Evolutionary conservation across 2,888 invertebrate species (phyloP).

Genomic region (Machimus rusticus): DNA sequence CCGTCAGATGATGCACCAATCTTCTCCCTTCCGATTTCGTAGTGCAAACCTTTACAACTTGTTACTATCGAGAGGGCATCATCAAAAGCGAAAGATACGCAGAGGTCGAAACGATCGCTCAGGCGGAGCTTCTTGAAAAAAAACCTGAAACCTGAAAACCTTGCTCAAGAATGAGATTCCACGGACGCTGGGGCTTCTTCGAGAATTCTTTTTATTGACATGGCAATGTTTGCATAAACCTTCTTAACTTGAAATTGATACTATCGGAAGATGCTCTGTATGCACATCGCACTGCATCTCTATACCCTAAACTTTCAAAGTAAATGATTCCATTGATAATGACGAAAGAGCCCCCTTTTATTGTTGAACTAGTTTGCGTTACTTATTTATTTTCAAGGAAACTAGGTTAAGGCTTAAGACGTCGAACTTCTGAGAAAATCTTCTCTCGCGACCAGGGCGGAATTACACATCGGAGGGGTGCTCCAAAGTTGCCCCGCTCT

Average conservation of each 20-base stretch:
- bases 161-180: not conserved
- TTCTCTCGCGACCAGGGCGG: not conserved
- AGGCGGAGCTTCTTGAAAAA: not conserved
- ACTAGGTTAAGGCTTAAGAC: not conserved
- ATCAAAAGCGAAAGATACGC: not conserved
- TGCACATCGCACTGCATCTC: not conserved
- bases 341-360: not conserved
- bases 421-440: not conserved
- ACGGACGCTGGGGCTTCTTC: not conserved
- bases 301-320: not conserved
- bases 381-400: not conserved
- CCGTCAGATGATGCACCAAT: not conserved
- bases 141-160: not conserved
- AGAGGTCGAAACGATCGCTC: not conserved
- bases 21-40: not conserved
- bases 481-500: not conserved
- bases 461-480: not conserved
- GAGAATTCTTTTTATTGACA: not conserved
- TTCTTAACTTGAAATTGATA: not conserved
- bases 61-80: not conserved
- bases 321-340: not conserved
- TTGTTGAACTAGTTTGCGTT: not conserved
- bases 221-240: not conserved
- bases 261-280: not conserved
- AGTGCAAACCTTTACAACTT: not conserved